Evolutionary conservation across 2,113 vertebrate genomes (phyloP), one percentile per base, ranked within the genome.

Genomic region (Machaerirhynchus nigripectus): DNA sequence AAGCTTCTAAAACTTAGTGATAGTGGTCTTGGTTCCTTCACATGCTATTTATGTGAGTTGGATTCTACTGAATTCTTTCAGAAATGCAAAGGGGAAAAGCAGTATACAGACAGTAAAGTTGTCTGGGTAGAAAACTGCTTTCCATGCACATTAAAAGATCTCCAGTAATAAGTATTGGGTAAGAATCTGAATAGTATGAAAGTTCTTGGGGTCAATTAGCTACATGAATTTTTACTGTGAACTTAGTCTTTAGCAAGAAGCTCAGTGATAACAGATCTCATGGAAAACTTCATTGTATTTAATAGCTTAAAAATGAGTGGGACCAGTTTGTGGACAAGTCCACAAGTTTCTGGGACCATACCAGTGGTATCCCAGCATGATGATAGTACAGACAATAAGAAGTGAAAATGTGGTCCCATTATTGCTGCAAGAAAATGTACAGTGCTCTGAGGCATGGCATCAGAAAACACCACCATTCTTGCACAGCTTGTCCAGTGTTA

Each of bases 141-240:
- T 61, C 28, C 6, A 4, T 30, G 21, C 47, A 37, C 0, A 0
- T 35, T 64, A 10, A 44, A 44, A 85, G 21, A 22, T 19, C 23
- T 87, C 14, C 23, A 46, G 3, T 61, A 47, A 17, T 28, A 53
- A 52, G 8, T 76, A 46, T 27, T 33, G 21, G 31, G 4, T 74
- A 77, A 42, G 42, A 83, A 57, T 50, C 50, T 59, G 37, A 70
- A 50, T 15, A 81, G 26, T 35, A n/a, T 22, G 26, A 42, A 68
- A 70, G 22, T 7, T 18, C 28, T 8, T n/a, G 13, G 50, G 19
- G 6, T 89, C 21, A 61, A 11, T 40, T 82, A 60, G 19, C 37
- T 83, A 19, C 1, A 17, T 46, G 2, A n/a, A 17, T 92, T 77
- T 42, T 33, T 80, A 23, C 27, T 39, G 33, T 81, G 64, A 84